A percentile compares a stretch with the other conserved stretches of the same genome.
Evolutionary conservation across 2,113 vertebrate species (phyloP).

Genomic region (Cranoglanis bouderius): DNA sequence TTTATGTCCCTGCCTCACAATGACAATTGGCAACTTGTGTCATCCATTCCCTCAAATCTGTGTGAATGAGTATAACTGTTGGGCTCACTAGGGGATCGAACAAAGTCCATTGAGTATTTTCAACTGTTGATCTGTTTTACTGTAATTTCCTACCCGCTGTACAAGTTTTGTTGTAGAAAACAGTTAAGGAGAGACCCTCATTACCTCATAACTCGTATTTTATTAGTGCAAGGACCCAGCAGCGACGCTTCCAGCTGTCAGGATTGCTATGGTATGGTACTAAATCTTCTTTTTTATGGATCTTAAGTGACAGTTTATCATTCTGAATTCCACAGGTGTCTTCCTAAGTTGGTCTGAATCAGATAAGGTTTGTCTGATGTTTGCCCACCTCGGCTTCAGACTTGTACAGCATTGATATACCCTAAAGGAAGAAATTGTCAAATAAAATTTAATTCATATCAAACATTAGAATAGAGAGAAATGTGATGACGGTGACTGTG

Average conservation of each 20-base stretch:
- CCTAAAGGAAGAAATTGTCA: neutral
- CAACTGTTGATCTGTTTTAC: constrained; percentile 12
- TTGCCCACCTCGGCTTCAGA: constrained; percentile 44
- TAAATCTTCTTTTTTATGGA: constrained; percentile 60
- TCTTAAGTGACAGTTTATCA: constrained; percentile 70
- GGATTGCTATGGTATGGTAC: constrained; percentile 47
- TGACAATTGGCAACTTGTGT: constrained; percentile 9
- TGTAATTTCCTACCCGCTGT: constrained; percentile 2
- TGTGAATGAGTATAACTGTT: neutral
- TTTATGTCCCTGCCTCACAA: constrained; percentile 32
- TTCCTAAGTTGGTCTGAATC: constrained; percentile 72
- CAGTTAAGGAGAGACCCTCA: neutral
- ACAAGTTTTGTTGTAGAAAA: constrained; percentile 11
- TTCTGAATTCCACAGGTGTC: constrained; percentile 70
- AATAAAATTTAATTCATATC: neutral
- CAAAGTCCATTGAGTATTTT: constrained; percentile 13
- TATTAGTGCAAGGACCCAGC: constrained; percentile 35
- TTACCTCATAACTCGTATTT: constrained; percentile 15
- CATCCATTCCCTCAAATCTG: constrained; percentile 23
- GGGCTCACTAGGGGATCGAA: constrained; percentile 20
- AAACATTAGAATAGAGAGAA: neutral
- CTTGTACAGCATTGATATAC: constrained; percentile 16
- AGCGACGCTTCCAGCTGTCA: constrained; percentile 57
- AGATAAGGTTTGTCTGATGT: constrained; percentile 63
- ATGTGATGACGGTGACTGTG: neutral